These are phyloP conservation scores for Nephrocerus scutellatus DNA, from an alignment of 2,888 invertebrate species.

Conservation along the genomic window DNA sequence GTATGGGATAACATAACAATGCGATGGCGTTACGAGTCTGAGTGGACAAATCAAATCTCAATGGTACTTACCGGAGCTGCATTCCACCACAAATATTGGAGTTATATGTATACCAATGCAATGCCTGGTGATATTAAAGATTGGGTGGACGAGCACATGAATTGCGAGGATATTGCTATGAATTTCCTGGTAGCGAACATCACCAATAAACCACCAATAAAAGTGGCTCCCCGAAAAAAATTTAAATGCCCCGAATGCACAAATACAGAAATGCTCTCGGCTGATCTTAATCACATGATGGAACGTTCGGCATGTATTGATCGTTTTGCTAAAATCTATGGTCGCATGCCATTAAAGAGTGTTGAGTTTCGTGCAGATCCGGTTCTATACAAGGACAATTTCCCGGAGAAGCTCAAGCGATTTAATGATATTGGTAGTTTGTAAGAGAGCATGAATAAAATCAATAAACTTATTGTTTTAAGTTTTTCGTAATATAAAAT, in stretches of 20 bases:
- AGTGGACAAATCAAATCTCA: conserved; percentile 94
- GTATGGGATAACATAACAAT: conserved; percentile 83
- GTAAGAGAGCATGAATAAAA: no score
- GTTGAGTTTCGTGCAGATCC: conserved; percentile 95
- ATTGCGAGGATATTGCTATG: conserved; percentile 98
- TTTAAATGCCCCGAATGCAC: conserved; percentile 95
- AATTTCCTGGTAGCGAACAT: conserved; percentile 91
- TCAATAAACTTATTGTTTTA: no score
- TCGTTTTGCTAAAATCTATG: conserved; percentile 68
- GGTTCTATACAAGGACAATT: conserved; percentile 79
- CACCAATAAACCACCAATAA: conserved; percentile 89
- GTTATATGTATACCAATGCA: conserved; percentile 81
- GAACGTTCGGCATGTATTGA: conserved; percentile 88
- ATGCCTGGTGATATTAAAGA: conserved; percentile 78
- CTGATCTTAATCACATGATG: conserved; percentile 87
- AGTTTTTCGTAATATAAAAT: no score
- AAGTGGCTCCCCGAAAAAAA: conserved; percentile 91
- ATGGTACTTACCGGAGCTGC: conserved; percentile 96
- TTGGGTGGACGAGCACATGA: conserved; percentile 94
- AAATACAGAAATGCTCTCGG: conserved; percentile 89
- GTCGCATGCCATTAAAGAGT: conserved; percentile 76
- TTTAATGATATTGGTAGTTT: conserved; percentile 87
- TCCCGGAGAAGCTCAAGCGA: conserved; percentile 76
- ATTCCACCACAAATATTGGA: conserved; percentile 96
- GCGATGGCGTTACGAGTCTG: conserved; percentile 91